Conservation (phyloP, 35 echinoderm and acorn worm genomes). For the Anneissia japonica region DNA sequence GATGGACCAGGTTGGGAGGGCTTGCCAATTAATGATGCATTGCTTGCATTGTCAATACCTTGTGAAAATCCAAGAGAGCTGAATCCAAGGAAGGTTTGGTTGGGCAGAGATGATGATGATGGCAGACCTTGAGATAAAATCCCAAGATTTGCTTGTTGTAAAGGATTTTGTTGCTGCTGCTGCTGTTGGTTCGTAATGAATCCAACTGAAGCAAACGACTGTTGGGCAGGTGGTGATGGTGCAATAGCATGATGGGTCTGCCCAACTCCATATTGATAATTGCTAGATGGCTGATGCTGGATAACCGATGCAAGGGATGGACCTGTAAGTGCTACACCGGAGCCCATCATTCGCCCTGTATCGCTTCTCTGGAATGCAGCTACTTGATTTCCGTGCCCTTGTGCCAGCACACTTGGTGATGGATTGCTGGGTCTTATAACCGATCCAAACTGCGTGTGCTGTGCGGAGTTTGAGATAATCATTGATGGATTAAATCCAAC, state of each 20-base stretch:
- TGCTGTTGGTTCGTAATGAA: neutral
- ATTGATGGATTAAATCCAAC: neutral
- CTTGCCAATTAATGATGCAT: neutral
- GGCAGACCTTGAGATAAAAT: neutral
- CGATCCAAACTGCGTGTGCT: neutral
- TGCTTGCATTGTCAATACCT: neutral
- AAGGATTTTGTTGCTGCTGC: neutral
- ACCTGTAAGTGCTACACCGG: neutral
- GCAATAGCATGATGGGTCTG: neutral
- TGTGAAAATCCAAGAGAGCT: slow-evolving; percentile 1
- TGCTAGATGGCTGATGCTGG: neutral
- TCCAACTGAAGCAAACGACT: neutral
- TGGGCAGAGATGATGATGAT: neutral
- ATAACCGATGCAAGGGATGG: neutral
- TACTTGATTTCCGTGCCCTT: neutral
- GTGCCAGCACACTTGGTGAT: neutral
- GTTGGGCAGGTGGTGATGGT: neutral
- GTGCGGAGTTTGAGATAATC: neutral
- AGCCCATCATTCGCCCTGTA: neutral
- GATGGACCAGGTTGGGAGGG: neutral
- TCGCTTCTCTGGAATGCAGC: neutral
- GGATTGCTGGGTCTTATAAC: neutral
- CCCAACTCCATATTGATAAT: neutral
- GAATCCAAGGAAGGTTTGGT: neutral
- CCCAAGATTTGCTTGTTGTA: neutral